Conservation (phyloP, 2,113 vertebrate genomes). For the Chrysemys picta region DNA sequence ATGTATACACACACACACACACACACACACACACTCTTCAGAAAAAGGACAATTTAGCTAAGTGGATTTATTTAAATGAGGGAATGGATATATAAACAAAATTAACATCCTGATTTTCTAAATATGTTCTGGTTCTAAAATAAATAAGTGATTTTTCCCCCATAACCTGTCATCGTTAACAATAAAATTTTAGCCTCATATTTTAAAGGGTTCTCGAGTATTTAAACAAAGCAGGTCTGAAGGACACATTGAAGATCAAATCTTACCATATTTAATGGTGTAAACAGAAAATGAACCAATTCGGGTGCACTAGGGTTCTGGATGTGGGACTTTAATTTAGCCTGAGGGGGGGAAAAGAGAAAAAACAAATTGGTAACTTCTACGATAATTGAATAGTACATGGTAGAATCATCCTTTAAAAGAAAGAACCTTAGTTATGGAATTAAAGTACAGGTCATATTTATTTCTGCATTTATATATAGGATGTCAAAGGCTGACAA, state of each 20-base stretch:
- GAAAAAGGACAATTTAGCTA: neutral
- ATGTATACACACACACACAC: neutral
- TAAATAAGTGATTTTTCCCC: neutral
- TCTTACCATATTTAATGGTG: constrained; percentile 92
- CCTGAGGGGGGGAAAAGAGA: constrained; percentile 76
- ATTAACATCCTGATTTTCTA: neutral
- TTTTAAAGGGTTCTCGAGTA: neutral
- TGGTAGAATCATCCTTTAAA: neutral
- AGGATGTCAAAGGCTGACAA: neutral
- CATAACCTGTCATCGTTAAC: neutral
- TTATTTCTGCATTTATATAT: neutral
- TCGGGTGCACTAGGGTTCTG: constrained; percentile 95
- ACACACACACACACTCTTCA: neutral
- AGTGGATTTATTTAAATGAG: neutral
- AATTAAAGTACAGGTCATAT: neutral
- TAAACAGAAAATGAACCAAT: constrained; percentile 94
- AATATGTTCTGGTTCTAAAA: neutral
- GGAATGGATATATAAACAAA: neutral
- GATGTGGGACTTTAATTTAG: constrained; percentile 91
- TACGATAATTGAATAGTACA: neutral
- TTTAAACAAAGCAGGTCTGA: neutral
- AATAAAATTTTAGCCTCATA: neutral
- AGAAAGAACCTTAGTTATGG: neutral
- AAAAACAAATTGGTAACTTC: neutral
- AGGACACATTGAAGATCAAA: neutral